Conservation (phyloP, 2,113 vertebrate genomes). For the Pygoscelis antarcticus region DNA sequence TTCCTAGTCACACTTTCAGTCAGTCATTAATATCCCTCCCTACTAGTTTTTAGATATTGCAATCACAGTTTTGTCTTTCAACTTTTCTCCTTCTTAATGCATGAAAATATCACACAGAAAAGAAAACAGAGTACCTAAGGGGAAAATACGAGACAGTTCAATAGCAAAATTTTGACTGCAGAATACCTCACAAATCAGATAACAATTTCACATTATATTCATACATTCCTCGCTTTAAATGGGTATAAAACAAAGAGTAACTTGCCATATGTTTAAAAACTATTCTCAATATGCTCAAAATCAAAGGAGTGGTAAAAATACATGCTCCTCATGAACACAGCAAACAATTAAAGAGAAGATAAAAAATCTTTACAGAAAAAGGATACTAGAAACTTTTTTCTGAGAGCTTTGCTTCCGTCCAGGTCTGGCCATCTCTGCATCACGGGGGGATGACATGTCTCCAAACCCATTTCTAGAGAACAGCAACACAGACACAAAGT, state of each 20-base stretch:
- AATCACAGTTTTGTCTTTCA: background rate
- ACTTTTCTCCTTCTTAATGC: background rate
- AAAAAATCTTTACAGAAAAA: slow-evolving; percentile 45
- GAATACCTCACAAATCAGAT: background rate
- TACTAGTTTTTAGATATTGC: background rate
- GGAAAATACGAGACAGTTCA: background rate
- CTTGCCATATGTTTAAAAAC: background rate
- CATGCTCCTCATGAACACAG: accelerated
- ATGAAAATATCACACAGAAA: background rate
- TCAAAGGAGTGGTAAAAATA: background rate
- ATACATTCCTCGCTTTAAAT: background rate
- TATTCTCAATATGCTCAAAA: background rate
- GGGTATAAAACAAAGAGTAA: background rate
- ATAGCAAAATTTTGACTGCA: background rate
- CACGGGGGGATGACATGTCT: slow-evolving; percentile 71
- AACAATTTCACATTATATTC: background rate
- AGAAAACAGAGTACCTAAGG: background rate
- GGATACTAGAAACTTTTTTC: slow-evolving; percentile 89
- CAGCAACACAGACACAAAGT: background rate
- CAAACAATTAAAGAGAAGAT: background rate
- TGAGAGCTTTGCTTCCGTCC: slow-evolving; percentile 79
- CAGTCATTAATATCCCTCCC: background rate
- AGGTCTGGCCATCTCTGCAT: slow-evolving; percentile 74
- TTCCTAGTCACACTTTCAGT: background rate
- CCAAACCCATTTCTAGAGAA: slow-evolving; percentile 64